Conservation (phyloP, 2,797 vertebrate genomes). For the Brachyrhaphis roseni region DNA sequence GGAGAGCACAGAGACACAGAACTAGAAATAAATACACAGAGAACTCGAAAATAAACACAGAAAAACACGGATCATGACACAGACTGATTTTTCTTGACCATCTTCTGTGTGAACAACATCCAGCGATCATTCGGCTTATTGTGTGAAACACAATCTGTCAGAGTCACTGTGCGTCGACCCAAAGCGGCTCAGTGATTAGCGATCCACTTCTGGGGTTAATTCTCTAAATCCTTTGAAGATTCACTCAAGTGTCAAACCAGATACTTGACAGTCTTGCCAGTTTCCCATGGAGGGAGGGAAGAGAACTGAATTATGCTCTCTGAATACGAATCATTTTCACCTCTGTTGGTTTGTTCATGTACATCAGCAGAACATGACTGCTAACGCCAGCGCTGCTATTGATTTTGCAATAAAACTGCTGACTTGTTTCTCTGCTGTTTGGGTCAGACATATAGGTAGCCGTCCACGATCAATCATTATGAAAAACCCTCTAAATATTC, state of each 20-base stretch:
- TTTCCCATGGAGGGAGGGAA: neutral
- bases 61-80: too few species aligned
- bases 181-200: neutral
- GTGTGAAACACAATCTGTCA: neutral
- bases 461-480: neutral
- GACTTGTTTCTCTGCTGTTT: neutral
- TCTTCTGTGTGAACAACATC: neutral
- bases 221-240: slow-evolving; percentile 2
- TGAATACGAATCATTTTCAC: neutral
- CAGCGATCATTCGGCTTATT: neutral
- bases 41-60: too few species aligned
- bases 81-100: neutral
- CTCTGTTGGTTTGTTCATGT: neutral
- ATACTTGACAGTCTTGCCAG: neutral
- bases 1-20: too few species aligned
- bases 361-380: neutral
- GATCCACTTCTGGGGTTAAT: neutral
- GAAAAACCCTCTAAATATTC: neutral
- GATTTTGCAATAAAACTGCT: neutral
- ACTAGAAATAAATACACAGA: too few species aligned
- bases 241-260: neutral
- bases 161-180: neutral
- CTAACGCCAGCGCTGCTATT: neutral
- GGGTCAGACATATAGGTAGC: neutral
- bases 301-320: neutral